These are phyloP conservation scores for Athene cunicularia DNA, from an alignment of 2,113 vertebrate species.

Conservation along the genomic window DNA sequence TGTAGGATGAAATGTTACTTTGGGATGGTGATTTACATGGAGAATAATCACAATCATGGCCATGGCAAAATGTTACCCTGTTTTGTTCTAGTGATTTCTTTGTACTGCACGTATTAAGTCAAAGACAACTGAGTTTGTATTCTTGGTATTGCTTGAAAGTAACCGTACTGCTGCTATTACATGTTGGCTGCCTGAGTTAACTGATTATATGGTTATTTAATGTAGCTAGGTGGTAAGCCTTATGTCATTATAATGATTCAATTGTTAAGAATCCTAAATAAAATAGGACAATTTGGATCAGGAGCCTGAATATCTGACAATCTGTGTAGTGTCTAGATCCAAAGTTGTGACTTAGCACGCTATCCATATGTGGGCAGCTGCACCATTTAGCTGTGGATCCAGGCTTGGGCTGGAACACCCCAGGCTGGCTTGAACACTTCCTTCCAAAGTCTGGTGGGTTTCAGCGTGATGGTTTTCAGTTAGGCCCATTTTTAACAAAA, in stretches of 20 bases:
- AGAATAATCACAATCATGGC: neutral
- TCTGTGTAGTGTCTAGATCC: neutral
- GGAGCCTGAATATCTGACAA: neutral
- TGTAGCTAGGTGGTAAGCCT: neutral
- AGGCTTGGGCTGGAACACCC: neutral
- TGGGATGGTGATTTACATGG: neutral
- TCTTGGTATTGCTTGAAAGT: neutral
- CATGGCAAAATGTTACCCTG: neutral
- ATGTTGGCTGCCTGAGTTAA: neutral
- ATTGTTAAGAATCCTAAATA: neutral
- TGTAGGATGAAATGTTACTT: neutral
- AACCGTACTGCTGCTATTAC: neutral
- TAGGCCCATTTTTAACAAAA: constrained; percentile 27
- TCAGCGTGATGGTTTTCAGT: neutral
- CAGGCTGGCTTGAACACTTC: neutral
- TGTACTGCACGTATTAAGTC: neutral
- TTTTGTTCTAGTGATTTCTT: neutral
- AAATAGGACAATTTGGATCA: neutral
- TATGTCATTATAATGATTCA: neutral
- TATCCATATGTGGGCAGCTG: neutral
- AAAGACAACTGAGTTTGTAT: neutral
- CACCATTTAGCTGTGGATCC: neutral
- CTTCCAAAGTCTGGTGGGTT: neutral
- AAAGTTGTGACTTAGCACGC: neutral
- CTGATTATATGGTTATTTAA: neutral